These are phyloP conservation scores for Microcebus tavaratra DNA, from an alignment of 2,113 vertebrate species.

Conservation along the genomic window DNA sequence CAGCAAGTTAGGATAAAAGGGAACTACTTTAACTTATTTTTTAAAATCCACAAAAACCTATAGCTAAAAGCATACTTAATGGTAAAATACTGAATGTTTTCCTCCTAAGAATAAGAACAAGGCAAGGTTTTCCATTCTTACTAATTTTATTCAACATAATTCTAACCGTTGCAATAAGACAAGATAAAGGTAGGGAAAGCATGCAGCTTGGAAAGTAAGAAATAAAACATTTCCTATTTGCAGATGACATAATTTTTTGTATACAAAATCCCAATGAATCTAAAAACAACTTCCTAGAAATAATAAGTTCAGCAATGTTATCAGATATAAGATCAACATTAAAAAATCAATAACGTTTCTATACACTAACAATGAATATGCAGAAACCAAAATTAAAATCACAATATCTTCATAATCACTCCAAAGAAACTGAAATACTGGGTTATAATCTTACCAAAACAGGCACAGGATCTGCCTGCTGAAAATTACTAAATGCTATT, in stretches of 20 bases:
- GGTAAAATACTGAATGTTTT: neutral
- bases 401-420: neutral
- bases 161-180: neutral
- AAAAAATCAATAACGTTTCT: too few species aligned
- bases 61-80: neutral
- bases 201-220: neutral
- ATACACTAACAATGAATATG: too few species aligned
- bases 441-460: neutral
- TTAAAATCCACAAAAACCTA: neutral
- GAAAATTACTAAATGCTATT: neutral
- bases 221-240: neutral
- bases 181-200: neutral
- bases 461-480: neutral
- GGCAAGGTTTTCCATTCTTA: neutral
- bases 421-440: neutral
- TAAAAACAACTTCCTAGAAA: too few species aligned
- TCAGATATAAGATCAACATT: too few species aligned
- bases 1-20: neutral
- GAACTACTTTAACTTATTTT: neutral
- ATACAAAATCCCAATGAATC: neutral
- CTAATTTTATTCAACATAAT: neutral
- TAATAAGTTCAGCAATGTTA: too few species aligned
- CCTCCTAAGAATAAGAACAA: neutral
- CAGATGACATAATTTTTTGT: neutral
- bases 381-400: neutral